phyloP scores from a whole-genome alignment of 2,888 invertebrate species.

The Sminthurides aquaticus region DNA sequence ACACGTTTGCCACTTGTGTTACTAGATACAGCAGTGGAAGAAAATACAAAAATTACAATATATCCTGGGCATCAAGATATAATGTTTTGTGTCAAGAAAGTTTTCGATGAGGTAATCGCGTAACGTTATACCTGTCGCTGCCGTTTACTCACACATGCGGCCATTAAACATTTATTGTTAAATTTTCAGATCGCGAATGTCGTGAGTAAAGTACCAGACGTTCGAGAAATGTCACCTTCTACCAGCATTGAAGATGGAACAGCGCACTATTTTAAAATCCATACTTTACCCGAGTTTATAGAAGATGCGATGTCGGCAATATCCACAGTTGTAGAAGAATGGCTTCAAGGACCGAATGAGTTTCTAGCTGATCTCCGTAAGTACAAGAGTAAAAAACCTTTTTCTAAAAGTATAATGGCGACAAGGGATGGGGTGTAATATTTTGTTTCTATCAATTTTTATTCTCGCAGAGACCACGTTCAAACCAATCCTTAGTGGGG shows the following conservation, averaged over 20 bases:
- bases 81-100: constrained; percentile 39
- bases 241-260: constrained; percentile 3
- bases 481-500: constrained; percentile 34
- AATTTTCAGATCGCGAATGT: constrained; percentile 10
- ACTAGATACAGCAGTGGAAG: constrained; percentile 36
- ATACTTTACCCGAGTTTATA: constrained; percentile 27
- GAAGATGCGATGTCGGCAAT: constrained; percentile 28
- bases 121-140: too few species aligned
- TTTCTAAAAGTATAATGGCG: not conserved
- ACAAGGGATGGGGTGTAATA: not conserved
- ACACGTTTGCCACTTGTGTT: constrained; percentile 31
- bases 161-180: too few species aligned
- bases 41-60: constrained; percentile 23
- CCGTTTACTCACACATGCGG: too few species aligned
- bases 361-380: constrained; percentile 30
- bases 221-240: constrained; percentile 4
- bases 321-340: constrained; percentile 27
- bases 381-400: constrained; percentile 2
- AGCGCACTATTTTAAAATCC: constrained; percentile 25
- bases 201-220: constrained; percentile 28
- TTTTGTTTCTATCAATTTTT: not conserved
- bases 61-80: constrained; percentile 35
- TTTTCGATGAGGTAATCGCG: constrained; percentile 34
- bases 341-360: constrained; percentile 28
- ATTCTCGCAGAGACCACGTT: constrained; percentile 37